These are phyloP conservation scores for Rhabdornis inornatus DNA, from an alignment of 2,113 vertebrate genomes.

Conservation along the genomic window DNA sequence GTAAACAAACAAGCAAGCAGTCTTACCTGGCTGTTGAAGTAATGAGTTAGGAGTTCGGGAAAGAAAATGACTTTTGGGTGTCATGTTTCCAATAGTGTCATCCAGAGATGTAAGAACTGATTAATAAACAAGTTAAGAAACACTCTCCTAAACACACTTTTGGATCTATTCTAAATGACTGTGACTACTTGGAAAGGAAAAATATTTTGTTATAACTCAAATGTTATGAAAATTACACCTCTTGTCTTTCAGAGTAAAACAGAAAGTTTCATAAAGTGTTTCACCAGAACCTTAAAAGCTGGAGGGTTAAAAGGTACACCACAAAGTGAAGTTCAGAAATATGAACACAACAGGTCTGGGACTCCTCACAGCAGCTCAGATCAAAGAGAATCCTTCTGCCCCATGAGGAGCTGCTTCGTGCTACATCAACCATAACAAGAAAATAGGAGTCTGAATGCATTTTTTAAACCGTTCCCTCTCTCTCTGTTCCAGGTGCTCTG, in stretches of 20 bases:
- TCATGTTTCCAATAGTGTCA: constrained; percentile 62
- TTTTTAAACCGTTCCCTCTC: neutral
- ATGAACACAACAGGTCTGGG: neutral
- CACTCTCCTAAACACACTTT: neutral
- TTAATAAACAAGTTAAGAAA: constrained; percentile 61
- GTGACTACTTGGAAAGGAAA: neutral
- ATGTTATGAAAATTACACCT: neutral
- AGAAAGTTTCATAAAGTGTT: neutral
- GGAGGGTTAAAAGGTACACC: neutral
- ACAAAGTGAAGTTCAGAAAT: neutral
- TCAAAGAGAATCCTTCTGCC: neutral
- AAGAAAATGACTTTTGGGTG: constrained; percentile 53
- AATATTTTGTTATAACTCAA: neutral
- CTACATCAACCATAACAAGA: neutral
- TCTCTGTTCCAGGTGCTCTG: neutral
- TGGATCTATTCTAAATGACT: neutral
- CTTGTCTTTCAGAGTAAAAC: neutral
- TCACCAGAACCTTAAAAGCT: neutral
- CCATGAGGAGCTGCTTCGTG: neutral
- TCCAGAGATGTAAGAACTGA: constrained; percentile 70
- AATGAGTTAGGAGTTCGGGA: constrained; percentile 69
- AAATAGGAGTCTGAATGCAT: neutral
- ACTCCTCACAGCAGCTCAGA: neutral
- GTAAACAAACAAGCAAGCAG: neutral
- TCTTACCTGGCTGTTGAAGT: constrained; percentile 72